phyloP scores from a whole-genome alignment of 2,797 vertebrate genomes.

The Arctocebus calabarensis region DNA sequence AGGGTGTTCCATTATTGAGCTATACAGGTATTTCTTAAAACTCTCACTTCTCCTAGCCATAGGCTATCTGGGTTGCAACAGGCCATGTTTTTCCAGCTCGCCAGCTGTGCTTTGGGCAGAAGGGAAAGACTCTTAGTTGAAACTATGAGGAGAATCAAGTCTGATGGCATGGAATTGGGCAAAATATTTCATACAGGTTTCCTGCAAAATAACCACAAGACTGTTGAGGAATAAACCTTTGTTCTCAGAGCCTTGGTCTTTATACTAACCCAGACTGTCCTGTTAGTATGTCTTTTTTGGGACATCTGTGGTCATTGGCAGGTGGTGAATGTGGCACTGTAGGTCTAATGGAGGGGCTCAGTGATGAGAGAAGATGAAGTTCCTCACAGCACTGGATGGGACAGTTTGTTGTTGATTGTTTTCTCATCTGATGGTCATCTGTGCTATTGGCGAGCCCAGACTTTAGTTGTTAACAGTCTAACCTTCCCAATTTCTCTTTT shows the following conservation, averaged over 20 bases:
- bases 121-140: neutral
- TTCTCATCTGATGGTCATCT: neutral
- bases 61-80: too few relatives aligned
- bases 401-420: neutral
- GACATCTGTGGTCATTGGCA: neutral
- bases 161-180: neutral
- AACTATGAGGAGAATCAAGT: neutral
- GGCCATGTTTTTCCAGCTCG: neutral
- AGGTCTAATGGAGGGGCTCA: neutral
- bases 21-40: too few relatives aligned
- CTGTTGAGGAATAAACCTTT: neutral
- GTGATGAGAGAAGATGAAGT: neutral
- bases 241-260: neutral
- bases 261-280: neutral
- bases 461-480: neutral
- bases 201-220: neutral
- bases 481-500: neutral
- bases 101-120: neutral
- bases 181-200: neutral
- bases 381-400: neutral
- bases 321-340: neutral
- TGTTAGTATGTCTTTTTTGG: neutral
- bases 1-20: too few relatives aligned
- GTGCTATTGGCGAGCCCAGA: neutral
- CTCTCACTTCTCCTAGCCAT: too few relatives aligned